phyloP scores from a whole-genome alignment of 2,797 vertebrate genomes.

The Xyrichtys novacula region DNA sequence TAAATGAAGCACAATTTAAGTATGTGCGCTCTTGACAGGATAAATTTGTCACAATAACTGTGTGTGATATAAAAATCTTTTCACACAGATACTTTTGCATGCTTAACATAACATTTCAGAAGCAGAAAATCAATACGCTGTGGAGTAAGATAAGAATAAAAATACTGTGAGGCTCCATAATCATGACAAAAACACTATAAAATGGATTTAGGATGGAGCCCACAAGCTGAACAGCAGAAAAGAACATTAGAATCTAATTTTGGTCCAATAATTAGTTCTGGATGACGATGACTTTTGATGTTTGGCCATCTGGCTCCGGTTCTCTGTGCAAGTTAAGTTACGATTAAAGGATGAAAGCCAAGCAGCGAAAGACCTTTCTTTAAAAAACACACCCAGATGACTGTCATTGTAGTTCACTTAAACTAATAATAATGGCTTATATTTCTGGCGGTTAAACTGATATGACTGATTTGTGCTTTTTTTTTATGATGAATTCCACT shows the following conservation, averaged over 20 bases:
- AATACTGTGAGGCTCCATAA: constrained; percentile 10
- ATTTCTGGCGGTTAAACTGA: constrained; percentile 13
- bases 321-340: constrained; percentile 20
- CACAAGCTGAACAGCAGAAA: constrained; percentile 23
- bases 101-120: background rate
- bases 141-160: constrained; percentile 6
- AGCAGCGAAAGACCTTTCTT: constrained; percentile 9
- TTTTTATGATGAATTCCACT: constrained; percentile 13
- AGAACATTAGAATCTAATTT: constrained; percentile 43
- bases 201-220: constrained; percentile 12
- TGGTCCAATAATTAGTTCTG: constrained; percentile 36
- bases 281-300: constrained; percentile 33
- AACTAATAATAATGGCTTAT: constrained; percentile 10
- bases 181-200: constrained; percentile 20
- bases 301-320: constrained; percentile 33
- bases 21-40: background rate
- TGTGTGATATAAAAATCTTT: background rate
- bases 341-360: constrained; percentile 32
- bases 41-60: background rate
- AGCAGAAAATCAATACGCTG: background rate
- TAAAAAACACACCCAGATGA: constrained; percentile 21
- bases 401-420: constrained; percentile 8
- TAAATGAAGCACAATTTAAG: background rate
- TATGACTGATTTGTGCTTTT: background rate
- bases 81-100: background rate